Conservation (phyloP, 2,888 invertebrate genomes). For the Thymelicus sylvestris region DNA sequence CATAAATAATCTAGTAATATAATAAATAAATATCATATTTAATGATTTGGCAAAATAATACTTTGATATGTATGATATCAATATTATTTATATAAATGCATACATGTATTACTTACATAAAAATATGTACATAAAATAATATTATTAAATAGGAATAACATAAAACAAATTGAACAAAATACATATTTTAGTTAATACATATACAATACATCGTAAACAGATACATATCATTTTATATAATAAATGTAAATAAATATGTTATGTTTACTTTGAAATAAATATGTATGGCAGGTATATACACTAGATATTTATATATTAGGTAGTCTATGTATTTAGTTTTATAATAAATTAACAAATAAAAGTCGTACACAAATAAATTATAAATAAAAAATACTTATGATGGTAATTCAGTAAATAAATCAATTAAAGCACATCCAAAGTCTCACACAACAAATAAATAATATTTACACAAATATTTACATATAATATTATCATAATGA, state of each 20-base stretch:
- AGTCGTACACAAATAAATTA: constrained; percentile 24
- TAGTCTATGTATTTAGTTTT: constrained; percentile 1
- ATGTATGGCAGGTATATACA: constrained; percentile 36
- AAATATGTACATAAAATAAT: constrained; percentile 45
- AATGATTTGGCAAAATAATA: constrained; percentile 47
- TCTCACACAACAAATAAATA: constrained; percentile 54
- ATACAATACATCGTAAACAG: constrained; percentile 37
- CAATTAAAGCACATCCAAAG: constrained; percentile 81
- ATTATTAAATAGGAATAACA: constrained; percentile 40
- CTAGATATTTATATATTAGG: neutral
- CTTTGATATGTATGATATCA: constrained; percentile 44
- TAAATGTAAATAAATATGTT: constrained; percentile 2
- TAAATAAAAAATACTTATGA: constrained; percentile 39
- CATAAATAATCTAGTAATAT: constrained; percentile 62
- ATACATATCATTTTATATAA: constrained; percentile 46
- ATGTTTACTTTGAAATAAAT: constrained; percentile 29
- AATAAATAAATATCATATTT: constrained; percentile 49
- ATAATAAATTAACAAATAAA: neutral
- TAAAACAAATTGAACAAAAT: constrained; percentile 43
- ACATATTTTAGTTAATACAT: no score
- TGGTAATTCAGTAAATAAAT: constrained; percentile 41
- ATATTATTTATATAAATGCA: constrained; percentile 63
- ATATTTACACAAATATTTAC: constrained; percentile 49
- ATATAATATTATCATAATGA: constrained; percentile 51
- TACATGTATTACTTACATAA: constrained; percentile 46